Conservation (phyloP, 2,888 invertebrate species). For the Lampropteryx suffumata region DNA sequence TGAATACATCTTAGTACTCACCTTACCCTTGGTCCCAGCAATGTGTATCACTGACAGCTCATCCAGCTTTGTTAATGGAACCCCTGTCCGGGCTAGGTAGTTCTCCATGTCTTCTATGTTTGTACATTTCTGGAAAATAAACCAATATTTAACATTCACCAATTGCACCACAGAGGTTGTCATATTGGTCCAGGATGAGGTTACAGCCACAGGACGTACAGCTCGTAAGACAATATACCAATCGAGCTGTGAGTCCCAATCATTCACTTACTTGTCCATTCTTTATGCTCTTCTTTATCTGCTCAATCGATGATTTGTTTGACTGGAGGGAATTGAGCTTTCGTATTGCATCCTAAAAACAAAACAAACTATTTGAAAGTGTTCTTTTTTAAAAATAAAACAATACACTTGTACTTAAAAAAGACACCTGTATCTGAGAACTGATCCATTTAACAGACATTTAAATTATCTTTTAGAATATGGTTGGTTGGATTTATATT, state of each 20-base stretch:
- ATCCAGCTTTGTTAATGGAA: slow-evolving; percentile 86
- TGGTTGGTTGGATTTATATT: too few relatives aligned
- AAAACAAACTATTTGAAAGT: neutral
- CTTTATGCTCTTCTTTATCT: slow-evolving; percentile 63
- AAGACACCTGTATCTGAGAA: slow-evolving; percentile 5
- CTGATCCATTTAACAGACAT: slow-evolving; percentile 9
- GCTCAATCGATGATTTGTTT: slow-evolving; percentile 85
- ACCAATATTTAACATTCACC: too few relatives aligned
- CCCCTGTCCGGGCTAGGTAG: slow-evolving; percentile 85
- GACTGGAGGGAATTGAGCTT: slow-evolving; percentile 88
- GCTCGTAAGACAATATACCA: too few relatives aligned
- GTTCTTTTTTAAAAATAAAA: too few relatives aligned
- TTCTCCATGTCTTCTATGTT: slow-evolving; percentile 79
- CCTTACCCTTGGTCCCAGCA: slow-evolving; percentile 98
- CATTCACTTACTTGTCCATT: slow-evolving; percentile 59
- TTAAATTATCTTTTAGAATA: too few relatives aligned
- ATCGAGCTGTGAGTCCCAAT: too few relatives aligned
- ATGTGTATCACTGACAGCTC: slow-evolving; percentile 95
- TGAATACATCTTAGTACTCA: too few relatives aligned
- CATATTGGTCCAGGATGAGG: too few relatives aligned
- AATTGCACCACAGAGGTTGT: too few relatives aligned
- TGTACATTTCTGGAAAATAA: slow-evolving; percentile 61
- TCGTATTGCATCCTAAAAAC: slow-evolving; percentile 85
- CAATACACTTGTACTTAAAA: too few relatives aligned
- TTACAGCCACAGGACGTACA: too few relatives aligned